Base-by-base conservation (phyloP, 1,140 invertebrate species). In the Argopecten irradians region DNA sequence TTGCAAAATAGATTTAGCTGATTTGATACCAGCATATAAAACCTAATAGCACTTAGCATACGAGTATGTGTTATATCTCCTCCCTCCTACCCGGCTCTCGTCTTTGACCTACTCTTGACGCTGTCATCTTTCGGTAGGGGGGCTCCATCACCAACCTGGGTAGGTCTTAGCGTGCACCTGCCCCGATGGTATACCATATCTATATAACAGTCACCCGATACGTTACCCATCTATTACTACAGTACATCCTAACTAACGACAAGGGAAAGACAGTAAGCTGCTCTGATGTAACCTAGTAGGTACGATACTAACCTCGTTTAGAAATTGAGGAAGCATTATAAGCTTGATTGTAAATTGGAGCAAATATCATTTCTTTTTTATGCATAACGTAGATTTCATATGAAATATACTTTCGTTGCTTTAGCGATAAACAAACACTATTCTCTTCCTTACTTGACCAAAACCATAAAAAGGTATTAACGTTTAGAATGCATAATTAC, bases 61-160 rank as follows among this genome's bases (percentile, higher is more conserved):
- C 55, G 16, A 71, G 55, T 71, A 71, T 71, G 7, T 71, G 55
- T 71, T 28, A 71, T n/a, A 16, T 71, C 55, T 28, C 55, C 55
- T 71, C 55, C 55, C 43, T 46, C 43, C 22, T 19, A 2, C 43
- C 43, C 13, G 19, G 43, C 9, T 71, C 55, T 71, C 55, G 0
- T 71, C n/a, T 71, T 71, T 71, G 55, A n/a, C 55, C n/a, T 28
- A 71, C 55, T 71, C 55, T 71, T 71, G 55, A 71, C 55, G 55
- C 55, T 71, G 55, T 71, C 55, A 71, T 71, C 55, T 16, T 71
- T 71, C n/a, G 55, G 55, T 71, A 71, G 55, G 55, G 55, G 55
- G 55, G n/a, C n/a, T 71, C 55, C 55, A 71, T 71, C 55, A 71
- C 55, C 5, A 16, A 28, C 55, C 19, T 8, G 43, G n/a, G 55